Conservation (phyloP, 1,140 invertebrate species). For the Trichonephila inaurata region DNA sequence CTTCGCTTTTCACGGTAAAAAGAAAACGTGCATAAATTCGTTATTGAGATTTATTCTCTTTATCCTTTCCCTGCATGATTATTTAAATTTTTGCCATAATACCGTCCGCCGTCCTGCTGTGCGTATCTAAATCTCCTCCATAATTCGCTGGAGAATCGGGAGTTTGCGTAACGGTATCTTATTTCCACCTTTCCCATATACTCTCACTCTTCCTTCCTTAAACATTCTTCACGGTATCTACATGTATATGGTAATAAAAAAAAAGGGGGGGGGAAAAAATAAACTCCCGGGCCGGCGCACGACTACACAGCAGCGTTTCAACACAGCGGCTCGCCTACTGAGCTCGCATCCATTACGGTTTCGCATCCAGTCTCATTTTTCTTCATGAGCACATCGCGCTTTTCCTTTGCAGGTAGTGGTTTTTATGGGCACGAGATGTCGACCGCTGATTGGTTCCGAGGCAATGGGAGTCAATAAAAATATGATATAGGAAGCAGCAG, state of each 20-base stretch:
- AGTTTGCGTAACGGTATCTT: neutral
- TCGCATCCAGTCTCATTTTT: conserved; percentile 13
- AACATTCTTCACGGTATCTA: neutral
- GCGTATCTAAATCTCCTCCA: conserved; percentile 27
- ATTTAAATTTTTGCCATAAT: conserved; percentile 14
- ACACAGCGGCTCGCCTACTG: conserved; percentile 37
- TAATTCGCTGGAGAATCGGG: conserved; percentile 24
- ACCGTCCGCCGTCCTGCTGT: neutral
- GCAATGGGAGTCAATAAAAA: conserved; percentile 72
- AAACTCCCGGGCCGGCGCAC: neutral
- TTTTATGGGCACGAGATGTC: conserved; percentile 37
- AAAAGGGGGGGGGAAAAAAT: neutral
- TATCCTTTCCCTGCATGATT: neutral
- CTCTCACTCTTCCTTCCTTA: neutral
- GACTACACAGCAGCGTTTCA: neutral
- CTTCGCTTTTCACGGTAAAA: neutral
- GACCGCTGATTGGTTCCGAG: conserved; percentile 65
- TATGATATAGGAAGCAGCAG: conserved; percentile 57
- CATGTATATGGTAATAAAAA: neutral
- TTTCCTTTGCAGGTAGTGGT: conserved; percentile 61
- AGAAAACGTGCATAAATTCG: neutral
- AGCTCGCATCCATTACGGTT: conserved; percentile 58
- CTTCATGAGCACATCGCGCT: conserved; percentile 44
- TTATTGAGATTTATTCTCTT: neutral
- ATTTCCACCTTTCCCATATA: neutral